Evolutionary conservation across 2,888 invertebrate species (phyloP).

Genomic region (Pollenia amentaria): DNA sequence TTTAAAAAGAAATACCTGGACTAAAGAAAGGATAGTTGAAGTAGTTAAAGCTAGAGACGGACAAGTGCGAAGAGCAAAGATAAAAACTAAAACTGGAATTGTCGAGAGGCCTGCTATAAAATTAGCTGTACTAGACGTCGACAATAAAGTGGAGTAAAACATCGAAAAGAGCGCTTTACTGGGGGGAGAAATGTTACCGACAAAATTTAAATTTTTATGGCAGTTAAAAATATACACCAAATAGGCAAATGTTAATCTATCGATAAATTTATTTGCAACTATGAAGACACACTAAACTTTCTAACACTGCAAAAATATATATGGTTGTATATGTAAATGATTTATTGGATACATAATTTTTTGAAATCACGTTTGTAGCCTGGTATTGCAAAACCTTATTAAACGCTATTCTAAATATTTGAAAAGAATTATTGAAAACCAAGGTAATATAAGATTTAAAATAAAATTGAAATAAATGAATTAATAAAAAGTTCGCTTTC

Average conservation of each 20-base stretch:
- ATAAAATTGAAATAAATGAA: not conserved
- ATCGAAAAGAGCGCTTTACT: not conserved
- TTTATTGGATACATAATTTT: too few species aligned
- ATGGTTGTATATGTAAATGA: too few species aligned
- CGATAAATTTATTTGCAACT: not conserved
- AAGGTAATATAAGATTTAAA: not conserved
- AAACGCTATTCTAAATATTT: too few species aligned
- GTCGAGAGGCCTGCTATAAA: too few species aligned
- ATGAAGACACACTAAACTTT: too few species aligned
- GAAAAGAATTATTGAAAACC: not conserved
- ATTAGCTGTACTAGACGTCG: not conserved
- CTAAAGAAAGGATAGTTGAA: not conserved
- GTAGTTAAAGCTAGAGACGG: constrained; percentile 3
- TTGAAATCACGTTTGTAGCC: too few species aligned
- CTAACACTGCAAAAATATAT: too few species aligned
- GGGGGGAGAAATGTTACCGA: constrained; percentile 2
- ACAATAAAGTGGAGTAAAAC: not conserved
- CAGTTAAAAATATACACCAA: too few species aligned
- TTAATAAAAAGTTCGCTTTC: constrained; percentile 8
- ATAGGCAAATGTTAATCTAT: not conserved
- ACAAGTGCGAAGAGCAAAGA: constrained; percentile 21
- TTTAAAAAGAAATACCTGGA: not conserved
- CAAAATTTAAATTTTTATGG: not conserved
- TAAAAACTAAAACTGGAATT: not conserved
- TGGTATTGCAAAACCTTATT: too few species aligned